Evolutionary conservation across 2,888 invertebrate species (phyloP).

Genomic region (Phlogophora meticulosa): DNA sequence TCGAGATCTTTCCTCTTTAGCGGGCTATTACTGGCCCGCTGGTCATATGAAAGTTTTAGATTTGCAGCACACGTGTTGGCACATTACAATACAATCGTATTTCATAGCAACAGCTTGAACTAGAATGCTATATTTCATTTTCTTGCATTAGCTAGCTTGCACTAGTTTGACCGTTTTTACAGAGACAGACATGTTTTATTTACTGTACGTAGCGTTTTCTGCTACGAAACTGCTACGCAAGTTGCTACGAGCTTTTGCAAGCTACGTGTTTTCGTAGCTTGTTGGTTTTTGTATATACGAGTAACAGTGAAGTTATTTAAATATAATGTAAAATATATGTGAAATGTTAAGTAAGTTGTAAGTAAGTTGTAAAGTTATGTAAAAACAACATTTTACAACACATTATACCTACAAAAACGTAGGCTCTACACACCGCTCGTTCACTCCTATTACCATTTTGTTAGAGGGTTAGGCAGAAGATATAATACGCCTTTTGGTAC

Average conservation of each 20-base stretch:
- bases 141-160: conserved; percentile 1
- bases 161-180: background rate
- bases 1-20: too few species aligned
- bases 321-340: too few species aligned
- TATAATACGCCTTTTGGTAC: too few species aligned
- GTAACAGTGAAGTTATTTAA: too few species aligned
- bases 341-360: too few species aligned
- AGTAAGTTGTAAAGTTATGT: background rate
- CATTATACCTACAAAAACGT: too few species aligned
- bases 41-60: too few species aligned
- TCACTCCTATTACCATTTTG: too few species aligned
- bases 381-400: background rate
- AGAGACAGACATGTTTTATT: background rate
- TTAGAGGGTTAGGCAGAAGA: too few species aligned
- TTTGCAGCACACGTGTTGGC: background rate
- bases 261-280: conserved; percentile 4
- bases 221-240: conserved; percentile 33
- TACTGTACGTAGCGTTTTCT: conserved; percentile 13
- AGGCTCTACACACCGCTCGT: too few species aligned
- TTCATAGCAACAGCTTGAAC: background rate
- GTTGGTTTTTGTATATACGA: background rate
- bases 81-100: background rate
- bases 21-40: too few species aligned
- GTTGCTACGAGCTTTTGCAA: conserved; percentile 18
- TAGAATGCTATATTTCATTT: conserved; percentile 4